Evolutionary conservation across 35 echinoderm and acorn worm genomes (phyloP).

Genomic region (Lytechinus pictus): DNA sequence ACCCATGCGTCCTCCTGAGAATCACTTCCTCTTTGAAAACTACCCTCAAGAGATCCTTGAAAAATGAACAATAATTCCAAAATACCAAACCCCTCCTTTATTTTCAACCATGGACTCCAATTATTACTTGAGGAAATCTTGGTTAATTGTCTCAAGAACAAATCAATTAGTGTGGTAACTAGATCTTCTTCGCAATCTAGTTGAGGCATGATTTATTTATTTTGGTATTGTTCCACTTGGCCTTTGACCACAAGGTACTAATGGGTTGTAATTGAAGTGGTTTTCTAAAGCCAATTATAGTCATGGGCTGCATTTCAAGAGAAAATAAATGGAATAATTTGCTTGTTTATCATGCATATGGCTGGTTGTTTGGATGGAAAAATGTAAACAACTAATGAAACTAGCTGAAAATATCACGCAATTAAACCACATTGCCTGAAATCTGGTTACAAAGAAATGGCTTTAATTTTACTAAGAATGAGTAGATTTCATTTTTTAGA

Average conservation of each 20-base stretch:
- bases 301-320: not conserved
- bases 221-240: not conserved
- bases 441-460: no score
- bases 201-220: constrained; percentile 5
- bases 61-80: not conserved
- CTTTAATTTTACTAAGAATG: no score
- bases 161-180: not conserved
- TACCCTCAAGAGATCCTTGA: not conserved
- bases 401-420: not conserved
- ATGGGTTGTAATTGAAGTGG: not conserved
- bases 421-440: not conserved
- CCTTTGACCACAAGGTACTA: not conserved
- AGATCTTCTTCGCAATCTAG: not conserved
- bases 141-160: not conserved
- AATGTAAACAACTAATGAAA: not conserved
- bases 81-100: not conserved
- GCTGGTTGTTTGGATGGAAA: not conserved
- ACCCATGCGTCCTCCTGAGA: not conserved
- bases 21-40: not conserved
- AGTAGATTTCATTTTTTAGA: no score
- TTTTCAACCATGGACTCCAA: not conserved
- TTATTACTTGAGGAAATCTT: not conserved
- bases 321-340: not conserved
- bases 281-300: not conserved
- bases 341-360: not conserved